Conservation (phyloP, 2,888 invertebrate species). For the Conomelus anceps region DNA sequence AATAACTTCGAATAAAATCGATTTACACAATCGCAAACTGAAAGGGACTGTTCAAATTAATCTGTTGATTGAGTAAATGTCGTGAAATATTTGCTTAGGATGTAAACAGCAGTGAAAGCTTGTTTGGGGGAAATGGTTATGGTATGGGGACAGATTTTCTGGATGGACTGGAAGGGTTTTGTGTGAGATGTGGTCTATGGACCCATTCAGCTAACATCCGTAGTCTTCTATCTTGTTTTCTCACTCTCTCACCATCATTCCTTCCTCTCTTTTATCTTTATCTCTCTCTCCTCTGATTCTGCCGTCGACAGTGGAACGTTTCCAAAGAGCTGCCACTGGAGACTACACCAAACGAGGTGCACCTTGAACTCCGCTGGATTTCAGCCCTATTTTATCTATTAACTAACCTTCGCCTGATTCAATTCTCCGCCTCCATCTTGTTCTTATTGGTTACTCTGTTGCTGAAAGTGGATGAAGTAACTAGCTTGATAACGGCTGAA, state of each 20-base stretch:
- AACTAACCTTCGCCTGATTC: not conserved
- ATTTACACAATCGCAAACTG: no score
- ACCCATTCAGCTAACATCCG: not conserved
- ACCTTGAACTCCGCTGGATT: not conserved
- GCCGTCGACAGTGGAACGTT: not conserved
- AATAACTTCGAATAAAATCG: no score
- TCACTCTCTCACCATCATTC: not conserved
- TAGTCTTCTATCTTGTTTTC: not conserved
- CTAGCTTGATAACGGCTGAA: no score
- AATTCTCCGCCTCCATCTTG: not conserved
- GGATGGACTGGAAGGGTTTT: not conserved
- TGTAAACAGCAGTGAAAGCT: not conserved
- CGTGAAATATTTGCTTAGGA: not conserved
- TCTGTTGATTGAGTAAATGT: not conserved
- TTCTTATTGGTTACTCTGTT: no score
- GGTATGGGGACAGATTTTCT: not conserved
- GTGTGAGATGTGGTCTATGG: not conserved
- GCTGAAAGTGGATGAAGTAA: not conserved
- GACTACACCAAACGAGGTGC: not conserved
- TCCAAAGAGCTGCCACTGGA: not conserved
- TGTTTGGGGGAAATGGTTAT: not conserved
- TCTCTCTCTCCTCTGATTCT: no score
- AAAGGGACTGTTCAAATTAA: no score
- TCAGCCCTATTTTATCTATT: not conserved
- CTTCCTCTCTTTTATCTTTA: not conserved